A percentile compares a stretch with the other conserved stretches of the same genome.
Evolutionary conservation across 1,140 invertebrate genomes (phyloP).

Genomic region (Aphidius gifuensis): DNA sequence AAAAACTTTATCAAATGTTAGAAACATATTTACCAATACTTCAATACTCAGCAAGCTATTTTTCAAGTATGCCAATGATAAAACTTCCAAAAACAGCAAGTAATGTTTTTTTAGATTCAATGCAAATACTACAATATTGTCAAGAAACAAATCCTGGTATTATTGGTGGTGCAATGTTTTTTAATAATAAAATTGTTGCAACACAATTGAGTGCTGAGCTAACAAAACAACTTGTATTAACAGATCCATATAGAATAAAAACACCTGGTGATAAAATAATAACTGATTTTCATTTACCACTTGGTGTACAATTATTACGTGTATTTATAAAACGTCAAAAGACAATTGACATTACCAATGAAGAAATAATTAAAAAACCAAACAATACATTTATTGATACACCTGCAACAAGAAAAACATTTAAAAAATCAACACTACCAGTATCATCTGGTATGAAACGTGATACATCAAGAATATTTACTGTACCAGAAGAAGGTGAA

Average conservation of each 20-base stretch:
- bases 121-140: constrained; percentile 74
- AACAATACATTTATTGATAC: background rate
- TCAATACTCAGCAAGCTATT: constrained; percentile 73
- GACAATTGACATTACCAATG: constrained; percentile 52
- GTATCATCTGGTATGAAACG: constrained; percentile 63
- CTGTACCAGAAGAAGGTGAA: constrained; percentile 71
- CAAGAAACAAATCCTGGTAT: constrained; percentile 66
- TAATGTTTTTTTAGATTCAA: constrained; percentile 76
- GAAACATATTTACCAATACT: constrained; percentile 80
- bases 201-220: constrained; percentile 71
- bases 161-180: constrained; percentile 73
- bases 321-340: constrained; percentile 69
- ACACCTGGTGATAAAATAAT: constrained; percentile 67
- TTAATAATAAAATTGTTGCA: constrained; percentile 72
- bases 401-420: constrained; percentile 29
- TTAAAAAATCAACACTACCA: constrained; percentile 38
- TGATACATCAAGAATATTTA: constrained; percentile 74
- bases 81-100: constrained; percentile 78
- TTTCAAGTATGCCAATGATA: constrained; percentile 72
- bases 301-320: constrained; percentile 73
- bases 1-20: constrained; percentile 78
- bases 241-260: constrained; percentile 78
- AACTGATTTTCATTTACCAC: constrained; percentile 68
- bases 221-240: constrained; percentile 74
- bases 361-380: constrained; percentile 34